phyloP scores from a whole-genome alignment of 2,797 vertebrate species.

The Anabacerthia variegaticeps region DNA sequence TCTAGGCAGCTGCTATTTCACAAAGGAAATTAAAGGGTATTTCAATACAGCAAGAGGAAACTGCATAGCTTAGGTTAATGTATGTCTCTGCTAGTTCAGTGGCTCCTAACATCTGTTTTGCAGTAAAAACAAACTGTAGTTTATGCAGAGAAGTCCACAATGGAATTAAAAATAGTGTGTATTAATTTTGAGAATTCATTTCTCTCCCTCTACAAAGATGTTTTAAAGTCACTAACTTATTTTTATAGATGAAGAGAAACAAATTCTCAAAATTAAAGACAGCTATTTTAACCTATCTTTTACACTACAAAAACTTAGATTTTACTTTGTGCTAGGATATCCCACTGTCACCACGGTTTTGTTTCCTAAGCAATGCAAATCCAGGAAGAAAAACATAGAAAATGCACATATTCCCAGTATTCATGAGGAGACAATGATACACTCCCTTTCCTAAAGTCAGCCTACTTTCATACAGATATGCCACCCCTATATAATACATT shows the following conservation, averaged over 20 bases:
- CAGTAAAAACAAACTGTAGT: neutral
- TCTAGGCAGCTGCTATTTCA: neutral
- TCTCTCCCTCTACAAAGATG: neutral
- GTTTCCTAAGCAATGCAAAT: neutral
- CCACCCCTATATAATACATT: neutral
- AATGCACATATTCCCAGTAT: neutral
- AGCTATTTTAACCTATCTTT: neutral
- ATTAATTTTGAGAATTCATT: neutral
- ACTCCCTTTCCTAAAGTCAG: neutral
- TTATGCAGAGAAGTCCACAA: neutral
- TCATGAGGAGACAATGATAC: accelerated
- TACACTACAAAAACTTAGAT: neutral
- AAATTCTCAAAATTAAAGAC: neutral
- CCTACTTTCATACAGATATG: neutral
- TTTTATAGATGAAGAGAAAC: neutral
- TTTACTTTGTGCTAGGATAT: neutral
- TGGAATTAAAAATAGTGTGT: neutral
- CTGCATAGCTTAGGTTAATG: neutral
- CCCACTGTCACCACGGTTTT: neutral
- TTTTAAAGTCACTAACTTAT: neutral
- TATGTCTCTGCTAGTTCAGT: neutral
- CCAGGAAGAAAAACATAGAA: neutral
- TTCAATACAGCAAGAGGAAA: neutral
- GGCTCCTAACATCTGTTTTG: neutral
- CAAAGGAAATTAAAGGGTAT: neutral